phyloP scores from a whole-genome alignment of 1,140 invertebrate species.

The Rhizoglyphus robini region DNA sequence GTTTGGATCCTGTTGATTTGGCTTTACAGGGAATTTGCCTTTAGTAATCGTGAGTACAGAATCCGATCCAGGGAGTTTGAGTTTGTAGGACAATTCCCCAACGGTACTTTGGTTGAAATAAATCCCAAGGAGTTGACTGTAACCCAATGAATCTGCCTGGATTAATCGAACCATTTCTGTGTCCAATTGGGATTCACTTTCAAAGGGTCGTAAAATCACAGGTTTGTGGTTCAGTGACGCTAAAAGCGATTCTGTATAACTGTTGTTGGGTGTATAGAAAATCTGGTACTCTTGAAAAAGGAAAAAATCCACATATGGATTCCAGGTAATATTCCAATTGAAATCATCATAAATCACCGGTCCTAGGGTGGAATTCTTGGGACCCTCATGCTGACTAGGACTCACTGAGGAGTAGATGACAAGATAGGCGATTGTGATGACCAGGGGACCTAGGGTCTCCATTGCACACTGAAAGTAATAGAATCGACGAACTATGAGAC shows the following conservation, averaged over 20 bases:
- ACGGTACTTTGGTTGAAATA: background rate
- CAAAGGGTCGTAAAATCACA: background rate
- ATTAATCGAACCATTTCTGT: background rate
- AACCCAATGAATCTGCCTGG: background rate
- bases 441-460: constrained; percentile 27
- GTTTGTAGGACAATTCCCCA: background rate
- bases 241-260: background rate
- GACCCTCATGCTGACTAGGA: background rate
- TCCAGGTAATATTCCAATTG: background rate
- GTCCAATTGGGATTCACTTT: background rate
- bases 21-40: background rate
- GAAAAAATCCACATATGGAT: background rate
- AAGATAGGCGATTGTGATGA: background rate
- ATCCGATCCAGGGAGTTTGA: background rate
- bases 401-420: background rate
- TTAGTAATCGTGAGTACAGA: background rate
- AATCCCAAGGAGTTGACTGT: background rate
- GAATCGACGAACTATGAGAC: constrained; percentile 20
- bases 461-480: constrained; percentile 28
- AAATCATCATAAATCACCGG: background rate
- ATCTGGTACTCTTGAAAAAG: background rate
- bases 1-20: background rate
- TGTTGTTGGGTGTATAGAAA: background rate
- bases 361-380: background rate
- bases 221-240: background rate